These are phyloP conservation scores for Isaurus tuberculatus DNA, from an alignment of 92 coral and sea anemone genomes.

Conservation along the genomic window DNA sequence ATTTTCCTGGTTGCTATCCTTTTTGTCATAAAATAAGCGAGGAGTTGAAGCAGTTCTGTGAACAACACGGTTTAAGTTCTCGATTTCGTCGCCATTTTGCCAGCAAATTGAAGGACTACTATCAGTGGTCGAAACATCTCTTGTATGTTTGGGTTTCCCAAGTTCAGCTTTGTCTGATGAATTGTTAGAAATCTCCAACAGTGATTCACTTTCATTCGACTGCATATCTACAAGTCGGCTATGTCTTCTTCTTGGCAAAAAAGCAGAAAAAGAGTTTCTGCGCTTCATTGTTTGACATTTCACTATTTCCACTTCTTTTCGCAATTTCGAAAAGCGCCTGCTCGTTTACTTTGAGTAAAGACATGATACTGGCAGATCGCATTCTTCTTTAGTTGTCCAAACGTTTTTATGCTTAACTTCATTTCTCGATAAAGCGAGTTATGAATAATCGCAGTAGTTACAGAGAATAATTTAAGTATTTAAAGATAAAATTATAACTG, in stretches of 20 bases:
- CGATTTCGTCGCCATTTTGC: background rate
- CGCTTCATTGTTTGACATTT: conserved; percentile 27
- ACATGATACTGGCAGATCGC: background rate
- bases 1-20: conserved; percentile 4
- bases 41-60: conserved; percentile 34
- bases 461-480: background rate
- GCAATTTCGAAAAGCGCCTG: background rate
- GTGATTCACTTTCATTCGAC: conserved; percentile 29
- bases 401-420: background rate
- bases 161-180: conserved; percentile 10
- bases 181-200: background rate
- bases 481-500: background rate
- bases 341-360: background rate
- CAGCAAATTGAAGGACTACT: background rate
- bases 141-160: background rate
- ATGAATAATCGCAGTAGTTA: background rate
- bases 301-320: background rate
- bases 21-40: conserved; percentile 15
- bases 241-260: conserved; percentile 44
- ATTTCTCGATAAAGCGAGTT: background rate
- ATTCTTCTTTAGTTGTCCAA: background rate
- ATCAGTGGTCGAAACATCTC: background rate
- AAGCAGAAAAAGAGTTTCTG: conserved; percentile 18
- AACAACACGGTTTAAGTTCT: background rate
- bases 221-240: conserved; percentile 11